A percentile compares a stretch with the other conserved stretches of the same genome.
Conservation (phyloP, 2,888 invertebrate species). For the Idaea aversata region DNA sequence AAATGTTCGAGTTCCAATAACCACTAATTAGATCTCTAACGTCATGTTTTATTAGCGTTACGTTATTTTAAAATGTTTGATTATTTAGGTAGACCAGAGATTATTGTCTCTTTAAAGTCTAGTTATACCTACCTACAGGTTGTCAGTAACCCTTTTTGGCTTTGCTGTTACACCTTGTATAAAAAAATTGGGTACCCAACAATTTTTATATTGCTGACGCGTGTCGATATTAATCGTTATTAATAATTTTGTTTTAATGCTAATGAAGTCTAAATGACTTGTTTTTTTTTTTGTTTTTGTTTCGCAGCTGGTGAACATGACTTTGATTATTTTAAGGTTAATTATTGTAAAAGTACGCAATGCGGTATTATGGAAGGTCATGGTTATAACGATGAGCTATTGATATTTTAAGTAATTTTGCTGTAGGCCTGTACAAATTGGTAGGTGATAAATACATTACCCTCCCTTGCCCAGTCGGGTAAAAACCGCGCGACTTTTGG, state of each 20-base stretch:
- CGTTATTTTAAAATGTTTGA: no score
- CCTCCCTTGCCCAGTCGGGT: no score
- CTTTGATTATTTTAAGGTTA: conserved; percentile 8
- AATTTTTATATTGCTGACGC: conserved; percentile 72
- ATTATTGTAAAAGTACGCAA: not conserved
- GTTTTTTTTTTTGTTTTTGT: conserved; percentile 30
- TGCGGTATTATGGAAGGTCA: conserved; percentile 5
- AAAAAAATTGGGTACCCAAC: not conserved
- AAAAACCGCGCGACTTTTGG: no score
- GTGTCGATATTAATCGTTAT: conserved; percentile 76
- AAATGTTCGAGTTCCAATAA: no score
- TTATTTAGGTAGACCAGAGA: no score
- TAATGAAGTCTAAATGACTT: conserved; percentile 67
- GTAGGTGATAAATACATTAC: not conserved
- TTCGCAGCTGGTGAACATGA: conserved; percentile 32
- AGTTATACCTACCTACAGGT: no score
- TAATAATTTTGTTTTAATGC: conserved; percentile 55
- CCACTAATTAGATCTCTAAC: no score
- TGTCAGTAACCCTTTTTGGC: not conserved
- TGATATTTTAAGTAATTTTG: not conserved
- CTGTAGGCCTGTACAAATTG: not conserved
- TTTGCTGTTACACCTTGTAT: not conserved
- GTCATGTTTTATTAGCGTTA: no score
- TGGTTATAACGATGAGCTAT: not conserved
- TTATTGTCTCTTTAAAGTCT: no score